Evolutionary conservation across 2,113 vertebrate species (phyloP), one percentile per base, ranked within the genome.

Genomic region (Perognathus longimembris): DNA sequence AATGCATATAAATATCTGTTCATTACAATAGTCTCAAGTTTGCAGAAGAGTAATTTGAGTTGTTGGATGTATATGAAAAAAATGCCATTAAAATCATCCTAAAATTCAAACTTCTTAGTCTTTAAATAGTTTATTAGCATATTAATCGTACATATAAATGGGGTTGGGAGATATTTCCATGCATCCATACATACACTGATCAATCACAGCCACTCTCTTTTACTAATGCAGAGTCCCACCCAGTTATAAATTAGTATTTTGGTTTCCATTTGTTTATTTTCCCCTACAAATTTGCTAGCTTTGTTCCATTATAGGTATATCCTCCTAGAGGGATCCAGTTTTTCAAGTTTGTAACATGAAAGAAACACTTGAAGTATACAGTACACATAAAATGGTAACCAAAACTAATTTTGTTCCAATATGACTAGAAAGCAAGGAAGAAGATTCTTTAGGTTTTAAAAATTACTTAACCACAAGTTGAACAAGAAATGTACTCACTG

Each of bases 341-440:
- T 88, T 78, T 42, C 30, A 71, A 90, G 26, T 59, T 78, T 73
- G 12, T 59, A 90, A 90, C 42, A 75, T 64, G 30, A 80, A 5
- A 89, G n/a, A 83, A 78, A 79, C 77, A 81, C 42, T 85, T 93
- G 74, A 86, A 75, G 24, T 15, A 84, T 15, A 66, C 3, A n/a
- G 28, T 78, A 85, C 11, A 30, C 4, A 59, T 70, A 94, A 78
- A 75, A 45, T 69, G 69, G 24, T 36, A 59, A 75, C 32, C 70
- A 28, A 83, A 70, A 70, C 54, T 42, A 4, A 7, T 66, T 89
- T 76, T 69, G 36, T 66, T 64, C 84, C 36, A 15, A 36, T 88
- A 42, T 88, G 21, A 61, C 32, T 78, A n/a, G 67, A 90, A 45
- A 84, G 17, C 4, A 85, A 81, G 12, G 21, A 82, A 50, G 20